phyloP scores from a whole-genome alignment of 2,888 invertebrate species.

The Pachymerium ferrugineum region DNA sequence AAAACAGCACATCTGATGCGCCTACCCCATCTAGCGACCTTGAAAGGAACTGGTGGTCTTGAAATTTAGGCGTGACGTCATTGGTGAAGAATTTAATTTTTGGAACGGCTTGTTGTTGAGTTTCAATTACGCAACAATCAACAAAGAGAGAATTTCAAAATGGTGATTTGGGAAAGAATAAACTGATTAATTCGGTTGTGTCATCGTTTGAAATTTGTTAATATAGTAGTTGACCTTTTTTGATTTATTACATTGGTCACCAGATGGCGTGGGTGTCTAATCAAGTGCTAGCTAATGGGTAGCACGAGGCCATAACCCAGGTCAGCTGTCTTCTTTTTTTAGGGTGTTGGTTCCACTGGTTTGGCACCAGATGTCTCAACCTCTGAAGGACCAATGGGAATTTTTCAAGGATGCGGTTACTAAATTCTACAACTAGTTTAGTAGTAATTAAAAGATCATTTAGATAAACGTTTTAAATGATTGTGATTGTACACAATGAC shows the following conservation, averaged over 20 bases:
- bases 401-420: not conserved
- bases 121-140: too few relatives aligned
- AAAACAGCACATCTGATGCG: not conserved
- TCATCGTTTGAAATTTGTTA: not conserved
- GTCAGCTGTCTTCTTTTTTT: not conserved
- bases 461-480: too few relatives aligned
- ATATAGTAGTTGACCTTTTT: not conserved
- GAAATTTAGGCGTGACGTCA: not conserved
- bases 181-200: too few relatives aligned
- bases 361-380: conserved; percentile 1
- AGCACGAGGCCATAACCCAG: not conserved
- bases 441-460: too few relatives aligned
- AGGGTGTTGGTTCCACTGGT: not conserved
- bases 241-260: conserved; percentile 2
- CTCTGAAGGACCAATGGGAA: not conserved
- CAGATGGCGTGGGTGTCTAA: conserved; percentile 16
- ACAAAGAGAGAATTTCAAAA: too few relatives aligned
- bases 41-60: conserved; percentile 22
- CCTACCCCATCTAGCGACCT: conserved; percentile 25
- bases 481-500: too few relatives aligned
- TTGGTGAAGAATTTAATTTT: not conserved
- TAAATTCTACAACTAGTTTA: too few relatives aligned
- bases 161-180: too few relatives aligned
- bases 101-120: not conserved
- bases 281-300: not conserved